Evolutionary conservation across 2,113 vertebrate species (phyloP).

Genomic region (Rhinopomastus cyanomelas): DNA sequence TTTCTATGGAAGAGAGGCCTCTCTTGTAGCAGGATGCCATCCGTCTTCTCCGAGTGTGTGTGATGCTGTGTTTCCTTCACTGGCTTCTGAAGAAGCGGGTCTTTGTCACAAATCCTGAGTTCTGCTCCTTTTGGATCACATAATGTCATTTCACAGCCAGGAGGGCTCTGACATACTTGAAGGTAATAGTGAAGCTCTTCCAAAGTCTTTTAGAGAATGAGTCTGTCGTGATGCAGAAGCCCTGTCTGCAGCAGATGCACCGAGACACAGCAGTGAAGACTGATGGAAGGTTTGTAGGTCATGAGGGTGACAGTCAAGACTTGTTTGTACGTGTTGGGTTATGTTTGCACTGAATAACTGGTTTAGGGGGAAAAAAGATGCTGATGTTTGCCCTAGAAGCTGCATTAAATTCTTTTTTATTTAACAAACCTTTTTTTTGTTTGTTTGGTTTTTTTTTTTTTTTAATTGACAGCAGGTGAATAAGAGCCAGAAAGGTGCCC

Average conservation of each 20-base stretch:
- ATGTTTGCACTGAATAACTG: neutral
- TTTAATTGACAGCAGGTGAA: too few relatives aligned
- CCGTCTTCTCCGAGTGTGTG: constrained; percentile 29
- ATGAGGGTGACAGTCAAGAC: neutral
- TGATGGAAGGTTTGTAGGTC: neutral
- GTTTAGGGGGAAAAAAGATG: neutral
- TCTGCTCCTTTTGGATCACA: neutral
- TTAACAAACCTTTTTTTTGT: neutral
- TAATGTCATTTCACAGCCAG: neutral
- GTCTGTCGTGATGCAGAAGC: neutral
- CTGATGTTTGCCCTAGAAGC: neutral
- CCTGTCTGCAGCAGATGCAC: neutral
- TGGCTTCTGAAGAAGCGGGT: constrained; percentile 8
- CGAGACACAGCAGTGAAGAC: neutral
- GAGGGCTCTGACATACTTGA: neutral
- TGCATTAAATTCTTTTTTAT: neutral
- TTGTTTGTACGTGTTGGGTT: neutral
- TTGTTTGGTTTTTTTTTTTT: too few relatives aligned
- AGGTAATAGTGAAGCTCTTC: neutral
- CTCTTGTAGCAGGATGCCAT: constrained; percentile 51
- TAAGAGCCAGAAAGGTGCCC: too few relatives aligned
- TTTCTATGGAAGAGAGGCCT: neutral
- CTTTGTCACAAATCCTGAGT: constrained; percentile 30
- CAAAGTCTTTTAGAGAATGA: neutral
- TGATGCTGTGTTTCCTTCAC: constrained; percentile 54